Evolutionary conservation across 2,797 vertebrate species (phyloP).

Genomic region (Choloepus didactylus): DNA sequence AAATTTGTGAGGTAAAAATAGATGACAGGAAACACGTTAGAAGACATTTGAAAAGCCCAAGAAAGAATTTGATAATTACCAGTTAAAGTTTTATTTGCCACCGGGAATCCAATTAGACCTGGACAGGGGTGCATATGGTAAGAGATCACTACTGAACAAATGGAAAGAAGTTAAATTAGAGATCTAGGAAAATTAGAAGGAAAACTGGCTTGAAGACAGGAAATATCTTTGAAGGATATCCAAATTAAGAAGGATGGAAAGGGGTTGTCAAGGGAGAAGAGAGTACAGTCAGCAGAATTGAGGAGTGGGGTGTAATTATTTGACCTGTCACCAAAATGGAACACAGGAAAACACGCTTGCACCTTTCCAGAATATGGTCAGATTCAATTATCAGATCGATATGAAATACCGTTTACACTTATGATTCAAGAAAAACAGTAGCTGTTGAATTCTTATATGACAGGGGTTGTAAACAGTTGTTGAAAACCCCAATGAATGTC

Average conservation of each 20-base stretch:
- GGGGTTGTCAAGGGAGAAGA: not conserved
- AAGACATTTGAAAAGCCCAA: not conserved
- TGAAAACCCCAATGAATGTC: not conserved
- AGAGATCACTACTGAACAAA: not conserved
- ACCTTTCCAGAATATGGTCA: not conserved
- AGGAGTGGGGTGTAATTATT: not conserved
- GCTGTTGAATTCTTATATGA: not conserved
- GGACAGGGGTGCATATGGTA: not conserved
- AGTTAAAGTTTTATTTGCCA: conserved; percentile 6
- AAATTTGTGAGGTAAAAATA: not conserved
- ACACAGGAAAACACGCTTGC: not conserved
- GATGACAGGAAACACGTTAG: not conserved
- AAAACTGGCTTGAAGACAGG: not conserved
- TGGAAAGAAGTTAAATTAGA: not conserved
- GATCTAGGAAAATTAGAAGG: not conserved
- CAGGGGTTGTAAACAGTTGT: fast-evolving
- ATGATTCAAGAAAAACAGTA: not conserved
- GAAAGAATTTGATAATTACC: conserved; percentile 29
- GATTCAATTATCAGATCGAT: not conserved
- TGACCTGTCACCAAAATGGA: not conserved
- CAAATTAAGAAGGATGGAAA: not conserved
- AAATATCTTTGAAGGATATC: not conserved
- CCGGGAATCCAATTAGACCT: not conserved
- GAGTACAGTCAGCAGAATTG: not conserved
- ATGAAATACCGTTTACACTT: not conserved